These are phyloP conservation scores for Ashinkailepas kermadecensis DNA, from an alignment of 2,888 invertebrate genomes.

Conservation along the genomic window DNA sequence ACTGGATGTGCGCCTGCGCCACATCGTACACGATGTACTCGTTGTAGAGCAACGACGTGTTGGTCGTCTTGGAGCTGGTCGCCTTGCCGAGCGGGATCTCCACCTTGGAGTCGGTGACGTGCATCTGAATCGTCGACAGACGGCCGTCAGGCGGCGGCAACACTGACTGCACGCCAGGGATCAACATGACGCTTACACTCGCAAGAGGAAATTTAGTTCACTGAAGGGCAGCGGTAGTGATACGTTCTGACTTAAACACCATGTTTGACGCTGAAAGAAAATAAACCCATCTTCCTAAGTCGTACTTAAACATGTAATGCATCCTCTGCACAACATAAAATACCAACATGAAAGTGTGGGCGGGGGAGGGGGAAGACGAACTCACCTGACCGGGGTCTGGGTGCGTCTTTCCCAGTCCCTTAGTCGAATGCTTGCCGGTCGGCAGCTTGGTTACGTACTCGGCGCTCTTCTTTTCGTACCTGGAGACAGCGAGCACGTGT, in stretches of 20 bases:
- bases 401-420: constrained; percentile 74
- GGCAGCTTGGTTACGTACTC: constrained; percentile 71
- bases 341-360: too few relatives aligned
- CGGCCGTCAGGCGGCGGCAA: not conserved
- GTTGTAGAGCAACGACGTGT: constrained; percentile 70
- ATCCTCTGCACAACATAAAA: too few relatives aligned
- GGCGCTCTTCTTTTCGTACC: constrained; percentile 64
- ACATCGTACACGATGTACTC: constrained; percentile 95
- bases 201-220: too few relatives aligned
- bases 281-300: too few relatives aligned
- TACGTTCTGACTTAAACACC: too few relatives aligned
- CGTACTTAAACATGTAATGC: too few relatives aligned
- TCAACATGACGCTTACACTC: too few relatives aligned
- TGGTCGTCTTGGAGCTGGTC: constrained; percentile 38
- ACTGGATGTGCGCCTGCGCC: constrained; percentile 85
- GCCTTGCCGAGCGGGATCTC: constrained; percentile 70
- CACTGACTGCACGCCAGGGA: too few relatives aligned
- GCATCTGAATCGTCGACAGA: not conserved
- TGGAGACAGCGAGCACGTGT: constrained; percentile 40
- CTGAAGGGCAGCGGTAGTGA: too few relatives aligned
- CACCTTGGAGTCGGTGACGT: constrained; percentile 40
- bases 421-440: constrained; percentile 74
- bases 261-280: too few relatives aligned
- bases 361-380: too few relatives aligned
- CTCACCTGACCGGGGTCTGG: constrained; percentile 61